phyloP scores from a whole-genome alignment of 2,797 vertebrate species.

The Nothura maculosa region DNA sequence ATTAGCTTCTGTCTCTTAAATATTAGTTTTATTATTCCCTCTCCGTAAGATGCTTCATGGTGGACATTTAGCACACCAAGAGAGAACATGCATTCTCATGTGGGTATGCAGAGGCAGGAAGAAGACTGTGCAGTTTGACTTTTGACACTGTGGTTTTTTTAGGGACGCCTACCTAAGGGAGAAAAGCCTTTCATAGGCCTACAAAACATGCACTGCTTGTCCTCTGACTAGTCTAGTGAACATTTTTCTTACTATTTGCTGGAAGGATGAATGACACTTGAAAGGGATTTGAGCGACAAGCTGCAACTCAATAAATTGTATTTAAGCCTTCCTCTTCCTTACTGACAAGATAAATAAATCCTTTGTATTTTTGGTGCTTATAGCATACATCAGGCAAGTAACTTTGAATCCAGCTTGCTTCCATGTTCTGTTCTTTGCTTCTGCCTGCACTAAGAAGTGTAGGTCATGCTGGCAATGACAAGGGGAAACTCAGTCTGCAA shows the following conservation, averaged over 20 bases:
- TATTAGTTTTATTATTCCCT: neutral
- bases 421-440: neutral
- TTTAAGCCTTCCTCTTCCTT: neutral
- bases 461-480: neutral
- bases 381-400: neutral
- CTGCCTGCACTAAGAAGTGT: neutral
- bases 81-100: neutral
- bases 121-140: neutral
- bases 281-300: neutral
- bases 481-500: neutral
- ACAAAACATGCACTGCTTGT: neutral
- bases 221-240: neutral
- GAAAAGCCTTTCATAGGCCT: neutral
- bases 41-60: neutral
- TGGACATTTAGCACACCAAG: neutral
- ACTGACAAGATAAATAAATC: neutral
- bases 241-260: neutral
- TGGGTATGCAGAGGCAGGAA: neutral
- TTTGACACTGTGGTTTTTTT: neutral
- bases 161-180: neutral
- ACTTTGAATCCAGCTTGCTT: neutral
- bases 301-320: neutral
- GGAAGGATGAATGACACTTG: neutral
- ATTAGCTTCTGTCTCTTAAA: neutral
- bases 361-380: neutral